Percentiles rank a stretch among this genome's conserved stretches.
Evolutionary conservation across 2,888 invertebrate species (phyloP).

Genomic region (Halocaridina rubra): DNA sequence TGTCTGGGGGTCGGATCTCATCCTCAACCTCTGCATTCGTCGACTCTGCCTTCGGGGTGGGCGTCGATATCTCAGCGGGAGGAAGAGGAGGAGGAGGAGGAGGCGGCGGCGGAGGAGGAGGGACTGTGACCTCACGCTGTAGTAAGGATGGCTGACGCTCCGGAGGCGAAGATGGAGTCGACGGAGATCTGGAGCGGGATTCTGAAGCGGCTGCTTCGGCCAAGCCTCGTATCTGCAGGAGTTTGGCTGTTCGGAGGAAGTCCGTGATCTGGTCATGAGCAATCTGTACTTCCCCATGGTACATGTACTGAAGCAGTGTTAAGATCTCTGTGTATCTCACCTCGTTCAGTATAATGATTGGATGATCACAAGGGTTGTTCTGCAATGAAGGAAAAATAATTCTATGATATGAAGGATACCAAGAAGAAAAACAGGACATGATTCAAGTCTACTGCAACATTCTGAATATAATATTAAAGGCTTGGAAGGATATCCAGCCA

Average conservation of each 20-base stretch:
- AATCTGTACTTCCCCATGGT: constrained; percentile 90
- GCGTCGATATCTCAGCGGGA: too few relatives aligned
- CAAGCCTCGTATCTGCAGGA: constrained; percentile 86
- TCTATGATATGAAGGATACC: too few relatives aligned
- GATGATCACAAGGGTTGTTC: constrained; percentile 91
- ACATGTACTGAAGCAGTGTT: constrained; percentile 89
- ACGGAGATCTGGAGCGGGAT: constrained; percentile 32
- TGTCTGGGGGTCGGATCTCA: constrained; percentile 46
- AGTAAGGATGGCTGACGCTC: constrained; percentile 11
- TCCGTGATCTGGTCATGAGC: constrained; percentile 88
- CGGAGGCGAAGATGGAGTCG: too few relatives aligned
- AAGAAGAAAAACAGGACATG: too few relatives aligned
- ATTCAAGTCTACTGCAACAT: too few relatives aligned
- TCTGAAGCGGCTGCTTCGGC: constrained; percentile 75
- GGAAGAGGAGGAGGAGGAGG: constrained; percentile 26
- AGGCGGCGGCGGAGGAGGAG: constrained; percentile 9
- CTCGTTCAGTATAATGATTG: constrained; percentile 87
- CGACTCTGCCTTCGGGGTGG: constrained; percentile 31
- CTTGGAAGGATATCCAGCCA: too few relatives aligned
- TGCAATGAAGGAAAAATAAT: constrained; percentile 68
- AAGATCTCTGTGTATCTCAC: constrained; percentile 88
- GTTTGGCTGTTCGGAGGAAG: constrained; percentile 87
- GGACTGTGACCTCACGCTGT: not conserved
- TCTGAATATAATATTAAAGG: too few relatives aligned
- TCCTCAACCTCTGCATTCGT: constrained; percentile 30